Evolutionary conservation across 1,140 invertebrate genomes (phyloP).

Genomic region (Agrilus planipennis): DNA sequence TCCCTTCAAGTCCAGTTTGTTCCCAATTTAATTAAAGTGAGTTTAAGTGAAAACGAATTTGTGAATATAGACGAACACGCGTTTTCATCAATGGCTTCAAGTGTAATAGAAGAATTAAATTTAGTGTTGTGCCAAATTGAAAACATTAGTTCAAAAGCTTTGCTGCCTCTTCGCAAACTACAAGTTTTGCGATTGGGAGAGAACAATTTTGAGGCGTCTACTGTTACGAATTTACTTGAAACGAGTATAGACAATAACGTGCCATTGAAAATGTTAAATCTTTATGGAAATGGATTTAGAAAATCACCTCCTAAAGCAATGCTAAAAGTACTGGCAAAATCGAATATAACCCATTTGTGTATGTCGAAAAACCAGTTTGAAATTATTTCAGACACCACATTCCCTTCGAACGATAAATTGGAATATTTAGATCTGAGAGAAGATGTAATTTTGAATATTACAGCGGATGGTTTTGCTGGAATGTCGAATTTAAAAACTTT

Average conservation of each 20-base stretch:
- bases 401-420: constrained; percentile 40
- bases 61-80: constrained; percentile 13
- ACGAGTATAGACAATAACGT: constrained; percentile 29
- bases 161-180: constrained; percentile 35
- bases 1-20: constrained; percentile 12
- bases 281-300: constrained; percentile 40
- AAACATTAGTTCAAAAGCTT: constrained; percentile 36
- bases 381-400: constrained; percentile 34
- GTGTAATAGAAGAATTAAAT: constrained; percentile 29
- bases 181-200: constrained; percentile 36
- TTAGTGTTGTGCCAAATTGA: constrained; percentile 39
- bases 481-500: constrained; percentile 38
- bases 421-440: constrained; percentile 37
- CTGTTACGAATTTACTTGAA: constrained; percentile 34
- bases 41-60: constrained; percentile 23
- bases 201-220: constrained; percentile 33
- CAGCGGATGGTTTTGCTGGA: constrained; percentile 26
- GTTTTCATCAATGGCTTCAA: constrained; percentile 18
- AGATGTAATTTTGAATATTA: constrained; percentile 29
- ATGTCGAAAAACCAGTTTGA: constrained; percentile 42
- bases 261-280: constrained; percentile 34
- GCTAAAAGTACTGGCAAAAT: constrained; percentile 36
- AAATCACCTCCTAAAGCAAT: constrained; percentile 34
- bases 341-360: constrained; percentile 36
- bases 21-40: constrained; percentile 17